These are phyloP conservation scores for Petromus typicus DNA, from an alignment of 2,113 vertebrate genomes.

Conservation along the genomic window DNA sequence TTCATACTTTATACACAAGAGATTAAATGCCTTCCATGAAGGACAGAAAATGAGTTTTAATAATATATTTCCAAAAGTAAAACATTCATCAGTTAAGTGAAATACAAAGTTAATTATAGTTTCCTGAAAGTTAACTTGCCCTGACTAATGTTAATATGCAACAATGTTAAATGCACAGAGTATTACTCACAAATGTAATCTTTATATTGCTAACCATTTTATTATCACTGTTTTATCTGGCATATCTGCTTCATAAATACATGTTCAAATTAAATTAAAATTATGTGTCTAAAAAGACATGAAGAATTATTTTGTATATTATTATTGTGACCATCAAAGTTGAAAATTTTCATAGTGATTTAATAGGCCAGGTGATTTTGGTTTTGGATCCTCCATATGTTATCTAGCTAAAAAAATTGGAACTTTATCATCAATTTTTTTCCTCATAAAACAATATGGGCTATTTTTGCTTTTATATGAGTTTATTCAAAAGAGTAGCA, in stretches of 20 bases:
- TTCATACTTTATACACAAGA: conserved; percentile 8
- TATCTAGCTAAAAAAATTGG: neutral
- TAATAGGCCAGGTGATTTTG: neutral
- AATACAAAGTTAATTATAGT: conserved; percentile 28
- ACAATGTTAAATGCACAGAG: neutral
- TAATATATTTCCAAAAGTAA: conserved; percentile 11
- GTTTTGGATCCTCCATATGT: neutral
- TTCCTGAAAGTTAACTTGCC: neutral
- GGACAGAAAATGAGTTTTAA: conserved; percentile 2
- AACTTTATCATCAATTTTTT: neutral
- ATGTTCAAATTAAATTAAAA: neutral
- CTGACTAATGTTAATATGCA: neutral
- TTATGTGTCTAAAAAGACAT: neutral
- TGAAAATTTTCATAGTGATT: neutral
- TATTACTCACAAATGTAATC: conserved; percentile 9
- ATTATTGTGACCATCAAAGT: neutral
- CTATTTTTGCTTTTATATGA: neutral
- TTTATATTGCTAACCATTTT: neutral
- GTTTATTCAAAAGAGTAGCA: neutral
- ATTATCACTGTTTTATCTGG: neutral
- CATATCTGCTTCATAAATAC: neutral
- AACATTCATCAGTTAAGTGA: neutral
- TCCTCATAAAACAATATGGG: neutral
- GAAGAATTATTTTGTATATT: neutral
- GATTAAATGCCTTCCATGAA: neutral